Evolutionary conservation across 2,888 invertebrate genomes (phyloP), one percentile per base, ranked within the genome.

Genomic region (Flexamia atlantica): DNA sequence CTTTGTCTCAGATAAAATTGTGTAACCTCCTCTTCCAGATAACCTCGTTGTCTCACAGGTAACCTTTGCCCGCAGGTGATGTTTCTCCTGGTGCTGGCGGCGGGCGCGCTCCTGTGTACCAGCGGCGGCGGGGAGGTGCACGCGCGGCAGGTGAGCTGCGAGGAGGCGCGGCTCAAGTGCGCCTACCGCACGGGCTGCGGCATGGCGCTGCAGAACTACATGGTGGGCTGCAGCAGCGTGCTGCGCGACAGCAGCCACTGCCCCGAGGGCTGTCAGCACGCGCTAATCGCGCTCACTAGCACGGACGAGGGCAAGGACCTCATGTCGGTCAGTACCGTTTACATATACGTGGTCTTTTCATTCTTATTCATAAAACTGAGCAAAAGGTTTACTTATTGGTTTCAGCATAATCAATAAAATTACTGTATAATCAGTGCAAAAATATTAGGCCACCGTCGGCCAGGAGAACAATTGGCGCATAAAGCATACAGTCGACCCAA

Each of bases 291-390:
- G 0, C 92, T 97, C 64, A 95, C 94, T 0, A 95, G 95, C 32
- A 95, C 96, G 0, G 95, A 94, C 81, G 95, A 96, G 89, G 96
- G 96, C 81, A 93, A 95, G 88, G 93, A 94, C 85, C 92, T 97
- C 20, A 94, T 95, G 93, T 94, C 93, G 89, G 95, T 95, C 7
- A 46, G 46, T 46, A 12, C 7, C 46, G 2, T 46, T 36, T n/a
- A n/a, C n/a, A n/a, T n/a, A n/a, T n/a, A n/a, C n/a, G n/a, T n/a
- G n/a, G n/a, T n/a, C n/a, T n/a, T n/a, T n/a, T n/a, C n/a, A n/a
- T n/a, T n/a, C n/a, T n/a, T n/a, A n/a, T n/a, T n/a, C n/a, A n/a
- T n/a, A n/a, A n/a, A n/a, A n/a, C n/a, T n/a, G n/a, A n/a, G n/a
- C n/a, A n/a, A n/a, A n/a, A n/a, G n/a, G n/a, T n/a, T n/a, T n/a